Percentiles rank a stretch among this genome's conserved stretches.
Evolutionary conservation across 2,113 vertebrate species (phyloP).

Genomic region (Perca flavescens): DNA sequence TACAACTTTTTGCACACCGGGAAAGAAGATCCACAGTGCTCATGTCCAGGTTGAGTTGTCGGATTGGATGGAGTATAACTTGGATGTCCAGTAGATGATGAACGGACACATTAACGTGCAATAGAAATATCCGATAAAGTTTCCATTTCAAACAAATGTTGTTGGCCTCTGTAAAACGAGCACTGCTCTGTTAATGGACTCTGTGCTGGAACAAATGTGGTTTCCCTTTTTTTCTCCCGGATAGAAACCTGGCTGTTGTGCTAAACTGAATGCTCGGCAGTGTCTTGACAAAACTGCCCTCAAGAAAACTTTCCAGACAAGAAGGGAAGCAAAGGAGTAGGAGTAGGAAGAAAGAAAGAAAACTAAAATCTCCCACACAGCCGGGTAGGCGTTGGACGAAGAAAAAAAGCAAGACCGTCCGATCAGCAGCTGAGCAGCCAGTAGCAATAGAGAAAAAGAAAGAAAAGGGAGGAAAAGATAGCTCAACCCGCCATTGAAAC

Average conservation of each 20-base stretch:
- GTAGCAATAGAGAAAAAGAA: conserved; percentile 5
- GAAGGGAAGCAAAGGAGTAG: conserved; percentile 13
- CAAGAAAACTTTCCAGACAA: conserved; percentile 39
- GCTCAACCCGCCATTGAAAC: conserved; percentile 15
- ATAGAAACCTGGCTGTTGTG: conserved; percentile 19
- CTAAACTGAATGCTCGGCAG: conserved; percentile 16
- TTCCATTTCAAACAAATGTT: conserved; percentile 27
- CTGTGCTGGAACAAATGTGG: conserved; percentile 29
- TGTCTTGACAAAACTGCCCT: conserved; percentile 35
- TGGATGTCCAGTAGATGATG: not conserved
- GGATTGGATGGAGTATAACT: not conserved
- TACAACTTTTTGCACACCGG: not conserved
- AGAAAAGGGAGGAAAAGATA: not conserved
- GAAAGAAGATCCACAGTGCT: not conserved
- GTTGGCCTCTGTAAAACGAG: conserved; percentile 18
- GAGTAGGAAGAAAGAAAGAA: not conserved
- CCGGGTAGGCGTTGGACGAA: conserved; percentile 39
- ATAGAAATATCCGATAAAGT: conserved; percentile 22
- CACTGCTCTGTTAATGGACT: conserved; percentile 22
- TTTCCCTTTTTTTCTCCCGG: not conserved
- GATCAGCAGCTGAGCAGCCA: conserved; percentile 44
- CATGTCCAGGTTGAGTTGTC: not conserved
- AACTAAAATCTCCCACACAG: conserved; percentile 26
- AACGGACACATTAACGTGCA: not conserved
- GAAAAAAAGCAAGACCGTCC: conserved; percentile 13